Conservation (phyloP, 2,888 invertebrate species). For the Callimorpha dominula region DNA sequence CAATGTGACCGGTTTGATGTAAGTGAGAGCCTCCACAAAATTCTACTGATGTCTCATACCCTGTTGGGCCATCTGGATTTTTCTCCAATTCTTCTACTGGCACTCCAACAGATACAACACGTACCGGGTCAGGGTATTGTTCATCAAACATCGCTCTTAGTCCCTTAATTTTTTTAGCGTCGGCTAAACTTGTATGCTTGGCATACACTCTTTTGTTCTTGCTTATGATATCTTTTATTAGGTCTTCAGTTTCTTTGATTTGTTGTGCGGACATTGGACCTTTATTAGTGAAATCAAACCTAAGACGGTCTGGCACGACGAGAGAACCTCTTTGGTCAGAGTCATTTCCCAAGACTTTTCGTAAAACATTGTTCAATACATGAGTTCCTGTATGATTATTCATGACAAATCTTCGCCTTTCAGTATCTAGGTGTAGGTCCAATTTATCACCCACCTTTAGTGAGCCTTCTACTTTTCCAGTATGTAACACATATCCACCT, state of each 20-base stretch:
- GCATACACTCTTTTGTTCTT: slow-evolving; percentile 94
- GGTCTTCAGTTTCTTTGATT: slow-evolving; percentile 94
- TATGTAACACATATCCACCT: slow-evolving; percentile 98
- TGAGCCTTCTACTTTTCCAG: slow-evolving; percentile 95
- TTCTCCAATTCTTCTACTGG: slow-evolving; percentile 95
- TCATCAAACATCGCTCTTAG: slow-evolving; percentile 99
- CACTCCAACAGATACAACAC: slow-evolving; percentile 97
- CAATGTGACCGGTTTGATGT: slow-evolving; percentile 96
- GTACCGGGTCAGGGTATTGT: slow-evolving; percentile 98
- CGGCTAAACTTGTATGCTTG: slow-evolving; percentile 92
- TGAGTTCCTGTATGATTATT: slow-evolving; percentile 99
- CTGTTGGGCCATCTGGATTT: slow-evolving; percentile 93
- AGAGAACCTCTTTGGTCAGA: slow-evolving; percentile 98
- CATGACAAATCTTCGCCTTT: slow-evolving; percentile 97
- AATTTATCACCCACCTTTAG: slow-evolving; percentile 95
- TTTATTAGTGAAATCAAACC: slow-evolving; percentile 99
- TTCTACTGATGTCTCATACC: slow-evolving; percentile 96
- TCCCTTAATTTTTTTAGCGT: slow-evolving; percentile 97
- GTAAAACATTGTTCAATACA: slow-evolving; percentile 96
- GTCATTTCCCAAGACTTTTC: slow-evolving; percentile 95
- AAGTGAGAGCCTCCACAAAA: slow-evolving; percentile 99
- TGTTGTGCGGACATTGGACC: slow-evolving; percentile 96
- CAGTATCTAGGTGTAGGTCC: slow-evolving; percentile 92
- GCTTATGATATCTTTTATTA: slow-evolving; percentile 91
- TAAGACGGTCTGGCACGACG: slow-evolving; percentile 97